Conservation (phyloP, 2,113 vertebrate species). For the Austrofundulus limnaeus region DNA sequence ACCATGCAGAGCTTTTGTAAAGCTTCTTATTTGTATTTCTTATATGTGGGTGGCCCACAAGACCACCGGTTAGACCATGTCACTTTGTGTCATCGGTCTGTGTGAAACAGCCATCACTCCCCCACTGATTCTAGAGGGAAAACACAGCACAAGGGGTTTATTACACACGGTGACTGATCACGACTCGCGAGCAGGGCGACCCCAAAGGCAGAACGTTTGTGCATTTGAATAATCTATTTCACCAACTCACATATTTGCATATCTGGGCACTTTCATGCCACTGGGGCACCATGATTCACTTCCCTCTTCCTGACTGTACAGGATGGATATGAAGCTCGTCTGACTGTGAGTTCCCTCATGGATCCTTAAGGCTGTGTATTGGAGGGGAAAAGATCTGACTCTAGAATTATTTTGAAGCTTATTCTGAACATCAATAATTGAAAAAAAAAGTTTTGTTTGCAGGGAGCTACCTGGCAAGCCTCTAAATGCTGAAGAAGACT, state of each 20-base stretch:
- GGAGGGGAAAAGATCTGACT: constrained; percentile 29
- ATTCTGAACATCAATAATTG: constrained; percentile 22
- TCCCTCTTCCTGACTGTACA: constrained; percentile 39
- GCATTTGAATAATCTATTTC: constrained; percentile 72
- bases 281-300: constrained; percentile 70
- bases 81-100: constrained; percentile 36
- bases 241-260: constrained; percentile 69
- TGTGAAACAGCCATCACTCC: constrained; percentile 35
- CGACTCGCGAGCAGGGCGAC: constrained; percentile 38
- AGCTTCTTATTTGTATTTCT: not conserved
- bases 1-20: not conserved
- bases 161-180: constrained; percentile 62
- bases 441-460: constrained; percentile 31
- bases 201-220: constrained; percentile 49
- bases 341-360: constrained; percentile 53
- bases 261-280: constrained; percentile 56
- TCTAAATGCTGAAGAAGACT: constrained; percentile 62
- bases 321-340: constrained; percentile 60
- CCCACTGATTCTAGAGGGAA: constrained; percentile 3
- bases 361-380: constrained; percentile 59
- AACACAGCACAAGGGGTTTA: constrained; percentile 23
- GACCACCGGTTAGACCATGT: constrained; percentile 30
- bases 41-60: constrained; percentile 31
- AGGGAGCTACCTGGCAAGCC: constrained; percentile 52
- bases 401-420: constrained; percentile 38